Base-by-base conservation (phyloP, 2,113 vertebrate genomes). In the Electrona antarctica region DNA sequence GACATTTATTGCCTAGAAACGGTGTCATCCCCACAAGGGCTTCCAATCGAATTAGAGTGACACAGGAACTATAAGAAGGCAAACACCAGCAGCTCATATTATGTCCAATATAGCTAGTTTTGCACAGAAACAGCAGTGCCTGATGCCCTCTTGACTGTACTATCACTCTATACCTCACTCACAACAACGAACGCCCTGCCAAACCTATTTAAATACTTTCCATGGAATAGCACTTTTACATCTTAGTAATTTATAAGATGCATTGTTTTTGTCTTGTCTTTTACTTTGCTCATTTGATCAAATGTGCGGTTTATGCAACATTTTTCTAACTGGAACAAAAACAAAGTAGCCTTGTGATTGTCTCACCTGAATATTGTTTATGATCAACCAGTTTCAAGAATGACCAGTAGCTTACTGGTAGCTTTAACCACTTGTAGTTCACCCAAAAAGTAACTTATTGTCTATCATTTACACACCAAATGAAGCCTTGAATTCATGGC, bases 121-220 rank as follows among this genome's bases (percentile, higher is more conserved):
- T 71, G 83, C 84, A 87, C 85, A 69, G 64, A 80, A 89, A 88
- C 86, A 92, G 69, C 88, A 56, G 88, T 87, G 87, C 90, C 85
- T 84, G 4, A 65, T 46, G 54, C 74, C 66, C 45, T 64, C 74
- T 69, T 68, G 21, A 69, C 78, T 52, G 65, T 70, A 47, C 77
- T 28, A 12, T 82, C 76, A 15, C 69, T 77, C 80, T 82, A 21
- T 41, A 82, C 71, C 88, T 85, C 84, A 78, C 71, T 49, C 56
- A 29, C 48, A 6, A 41, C 10, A 9, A 29, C 51, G 1, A 41
- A 41, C 33, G 33, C 33, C 14, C 60, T 49, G 15, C 7, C 50
- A 49, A 21, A 41, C 64, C 61, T 0, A 54, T 33, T 28, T 58
- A 71, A 70, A 47, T 56, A 7, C 14, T 56, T 75, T 52, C 65